Conservation (phyloP, 2,797 vertebrate genomes). For the Avahi laniger region DNA sequence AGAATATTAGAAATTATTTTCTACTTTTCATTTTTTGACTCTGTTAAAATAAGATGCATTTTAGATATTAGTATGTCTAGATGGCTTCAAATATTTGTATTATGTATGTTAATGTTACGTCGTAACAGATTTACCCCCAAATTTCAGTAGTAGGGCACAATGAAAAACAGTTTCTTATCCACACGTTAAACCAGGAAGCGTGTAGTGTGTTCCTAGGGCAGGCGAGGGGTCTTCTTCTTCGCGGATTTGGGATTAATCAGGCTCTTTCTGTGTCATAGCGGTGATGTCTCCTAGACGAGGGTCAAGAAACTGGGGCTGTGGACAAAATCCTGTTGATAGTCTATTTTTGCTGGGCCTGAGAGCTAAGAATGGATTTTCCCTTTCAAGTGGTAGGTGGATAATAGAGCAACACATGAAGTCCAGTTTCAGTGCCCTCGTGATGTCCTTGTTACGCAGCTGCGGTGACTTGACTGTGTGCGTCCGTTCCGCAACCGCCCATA, state of each 20-base stretch:
- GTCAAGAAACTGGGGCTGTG: not conserved
- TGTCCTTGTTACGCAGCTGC: not conserved
- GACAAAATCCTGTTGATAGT: not conserved
- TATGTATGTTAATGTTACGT: not conserved
- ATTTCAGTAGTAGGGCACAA: not conserved
- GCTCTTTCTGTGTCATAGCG: not conserved
- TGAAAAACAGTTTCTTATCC: not conserved
- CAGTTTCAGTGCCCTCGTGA: not conserved
- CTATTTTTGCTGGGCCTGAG: not conserved
- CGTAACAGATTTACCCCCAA: not conserved
- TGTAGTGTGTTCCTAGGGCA: rapidly evolving
- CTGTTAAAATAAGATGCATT: not conserved
- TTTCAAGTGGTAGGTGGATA: not conserved
- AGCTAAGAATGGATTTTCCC: not conserved
- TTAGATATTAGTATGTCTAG: not conserved
- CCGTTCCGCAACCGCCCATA: not conserved
- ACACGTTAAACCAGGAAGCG: not conserved
- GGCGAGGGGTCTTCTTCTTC: not conserved
- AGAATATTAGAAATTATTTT: not conserved
- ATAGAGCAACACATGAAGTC: not conserved
- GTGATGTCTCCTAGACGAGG: not conserved
- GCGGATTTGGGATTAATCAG: not conserved
- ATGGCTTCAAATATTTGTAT: not conserved
- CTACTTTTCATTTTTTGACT: not conserved
- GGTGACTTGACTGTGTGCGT: not conserved